phyloP scores from a whole-genome alignment of 2,888 invertebrate genomes.

The Drosophila setosimentum region DNA sequence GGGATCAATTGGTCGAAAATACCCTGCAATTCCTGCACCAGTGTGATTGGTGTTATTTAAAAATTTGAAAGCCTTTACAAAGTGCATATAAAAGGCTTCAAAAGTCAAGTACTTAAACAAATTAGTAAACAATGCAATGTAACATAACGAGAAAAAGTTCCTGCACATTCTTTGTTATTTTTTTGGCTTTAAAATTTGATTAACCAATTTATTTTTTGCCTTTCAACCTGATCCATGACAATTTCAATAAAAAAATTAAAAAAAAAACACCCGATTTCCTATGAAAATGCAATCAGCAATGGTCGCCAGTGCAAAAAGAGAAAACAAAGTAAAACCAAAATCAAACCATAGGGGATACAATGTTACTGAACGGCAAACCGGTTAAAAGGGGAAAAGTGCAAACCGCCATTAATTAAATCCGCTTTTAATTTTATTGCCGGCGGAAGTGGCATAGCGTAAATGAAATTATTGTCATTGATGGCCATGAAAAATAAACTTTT shows the following conservation, averaged over 20 bases:
- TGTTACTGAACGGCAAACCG: constrained; percentile 22
- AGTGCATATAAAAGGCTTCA: background rate
- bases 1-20: background rate
- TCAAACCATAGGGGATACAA: constrained; percentile 22
- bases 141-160: background rate
- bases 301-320: constrained; percentile 16
- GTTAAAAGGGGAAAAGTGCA: constrained; percentile 59
- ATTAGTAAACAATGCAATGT: constrained; percentile 1
- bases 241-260: constrained; percentile 51
- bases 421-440: constrained; percentile 61
- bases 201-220: constrained; percentile 53
- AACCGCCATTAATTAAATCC: constrained; percentile 68
- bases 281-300: constrained; percentile 58
- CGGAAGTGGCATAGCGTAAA: constrained; percentile 66
- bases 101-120: background rate
- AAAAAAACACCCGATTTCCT: constrained; percentile 40
- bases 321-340: constrained; percentile 19
- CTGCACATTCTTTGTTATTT: constrained; percentile 2
- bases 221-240: constrained; percentile 27
- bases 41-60: background rate
- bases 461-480: constrained; percentile 55
- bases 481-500: constrained; percentile 12
- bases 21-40: too few relatives aligned
- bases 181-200: constrained; percentile 27
- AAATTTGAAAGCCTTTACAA: background rate